Evolutionary conservation across 2,888 invertebrate genomes (phyloP), one percentile per base, ranked within the genome.

Genomic region (Scaptomyza reducta): DNA sequence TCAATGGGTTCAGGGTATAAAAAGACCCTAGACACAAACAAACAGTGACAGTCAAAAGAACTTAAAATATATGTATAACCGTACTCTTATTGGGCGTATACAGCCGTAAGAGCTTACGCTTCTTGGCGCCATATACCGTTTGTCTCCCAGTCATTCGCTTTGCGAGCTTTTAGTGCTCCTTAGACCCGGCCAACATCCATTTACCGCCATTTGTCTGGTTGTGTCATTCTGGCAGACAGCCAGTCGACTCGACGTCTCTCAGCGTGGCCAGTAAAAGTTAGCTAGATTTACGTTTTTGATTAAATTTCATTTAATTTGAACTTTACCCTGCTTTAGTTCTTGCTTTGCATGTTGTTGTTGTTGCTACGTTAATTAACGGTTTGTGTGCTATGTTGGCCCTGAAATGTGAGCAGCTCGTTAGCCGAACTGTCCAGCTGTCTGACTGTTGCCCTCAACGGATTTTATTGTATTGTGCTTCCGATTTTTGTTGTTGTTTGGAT

Each of bases 261-360:
- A 54, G 57, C 57, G 45, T 73, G 68, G 64, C 33, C 60, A 79
- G 66, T 31, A 31, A 10, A 77, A 77, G 70, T 79, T 79, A 54
- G 73, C 69, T 79, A 77, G 73, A 82, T 85, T 79, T 82, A 84
- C 76, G 82, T 75, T 85, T 80, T 85, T 82, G 82, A 82, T 85
- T 85, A 85, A 82, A 82, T 82, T 85, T 79, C 64, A 70, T 82
- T 82, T 82, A 77, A 76, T 77, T 82, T 82, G 73, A 62, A 69
- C 70, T 76, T 74, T 76, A n/a, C 59, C 54, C 47, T 59, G 55
- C 33, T 41, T 3, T 38, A 45, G 40, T 59, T 68, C 35, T 50
- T 66, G 54, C 51, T 18, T 33, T 33, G 6, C 33, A 56, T 67
- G 41, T 50, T 66, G 50, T 44, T 22, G 38, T 59, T 70, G 50